Base-by-base conservation (phyloP, 2,113 vertebrate species). In the Hymenochirus boettgeri region DNA sequence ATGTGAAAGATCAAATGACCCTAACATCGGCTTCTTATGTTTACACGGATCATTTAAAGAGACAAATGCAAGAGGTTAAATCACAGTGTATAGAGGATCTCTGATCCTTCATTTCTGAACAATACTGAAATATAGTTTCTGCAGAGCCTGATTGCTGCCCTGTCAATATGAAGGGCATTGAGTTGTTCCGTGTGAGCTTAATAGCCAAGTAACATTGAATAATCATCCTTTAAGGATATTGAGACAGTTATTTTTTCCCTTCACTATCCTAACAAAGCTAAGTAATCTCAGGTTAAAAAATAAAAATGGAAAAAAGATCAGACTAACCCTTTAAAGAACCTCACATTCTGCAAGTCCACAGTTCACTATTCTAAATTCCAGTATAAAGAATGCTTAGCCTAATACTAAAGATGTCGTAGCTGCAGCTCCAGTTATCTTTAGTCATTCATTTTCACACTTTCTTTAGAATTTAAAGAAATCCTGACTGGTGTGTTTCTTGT, bases 101-200 rank as follows among this genome's bases (percentile, higher is more conserved):
- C 33, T 65, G 48, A 58, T 58, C 23, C 45, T 24, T 51, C 2
- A 39, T 58, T 27, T 66, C 46, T 37, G 42, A 65, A 57, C 26
- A 65, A 57, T 37, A 57, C 61, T 39, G 35, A 35, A n/a, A n/a
- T n/a, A 47, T 58, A 58, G 21, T 58, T 58, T 48, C 27, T 50
- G 29, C 54, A 57, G 25, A 15, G 19, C 35, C 12, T 48, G 54
- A 57, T 65, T 65, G 45, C 29, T 57, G 45, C 22, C 27, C 25
- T 50, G 11, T 22, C 21, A 65, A 45, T 24, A 57, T 23, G 5
- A 17, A 48, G 57, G 4, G 5, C 42, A 65, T 46, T 55, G 21
- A 35, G 21, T 37, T 50, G 27, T 50, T 65, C 17, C 45, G 50
- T 37, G 29, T 33, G 11, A 46, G 17, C 37, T 65, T 57, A 65